Evolutionary conservation across 2,797 vertebrate genomes (phyloP).

Genomic region (Sebastes goodei): DNA sequence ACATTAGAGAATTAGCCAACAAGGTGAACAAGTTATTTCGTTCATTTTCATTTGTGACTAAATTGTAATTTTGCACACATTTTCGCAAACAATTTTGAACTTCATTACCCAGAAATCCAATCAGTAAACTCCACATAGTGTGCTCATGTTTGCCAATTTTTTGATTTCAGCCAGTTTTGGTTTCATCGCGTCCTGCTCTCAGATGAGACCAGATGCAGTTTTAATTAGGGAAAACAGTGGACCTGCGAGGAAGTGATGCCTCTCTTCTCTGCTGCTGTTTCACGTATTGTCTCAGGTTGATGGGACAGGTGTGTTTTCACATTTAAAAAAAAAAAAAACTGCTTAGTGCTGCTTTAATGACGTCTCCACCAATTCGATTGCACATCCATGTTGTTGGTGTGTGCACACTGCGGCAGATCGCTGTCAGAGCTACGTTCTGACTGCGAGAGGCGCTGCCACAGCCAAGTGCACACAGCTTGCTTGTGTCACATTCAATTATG

Average conservation of each 20-base stretch:
- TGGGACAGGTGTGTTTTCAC: conserved; percentile 31
- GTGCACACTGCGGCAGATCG: conserved; percentile 49
- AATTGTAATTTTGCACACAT: neutral
- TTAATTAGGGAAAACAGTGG: neutral
- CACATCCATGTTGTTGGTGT: conserved; percentile 38
- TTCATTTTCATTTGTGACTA: neutral
- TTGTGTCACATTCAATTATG: conserved; percentile 78
- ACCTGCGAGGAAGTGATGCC: neutral
- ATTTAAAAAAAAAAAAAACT: neutral
- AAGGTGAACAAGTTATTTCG: neutral
- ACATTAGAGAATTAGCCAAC: neutral
- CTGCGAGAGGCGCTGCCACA: conserved; percentile 57
- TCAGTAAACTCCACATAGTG: neutral
- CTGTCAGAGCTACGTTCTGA: conserved; percentile 65
- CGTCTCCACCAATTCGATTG: conserved; percentile 35
- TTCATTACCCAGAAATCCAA: neutral
- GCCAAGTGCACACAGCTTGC: conserved; percentile 76
- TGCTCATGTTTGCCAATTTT: neutral
- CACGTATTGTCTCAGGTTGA: conserved; percentile 19
- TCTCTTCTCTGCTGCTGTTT: neutral
- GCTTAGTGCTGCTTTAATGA: conserved; percentile 44
- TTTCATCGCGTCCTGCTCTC: neutral
- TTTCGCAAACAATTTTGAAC: neutral
- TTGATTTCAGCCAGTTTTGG: neutral
- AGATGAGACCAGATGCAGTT: neutral